These are phyloP conservation scores for Spicauda simplicius DNA, from an alignment of 2,888 invertebrate species.

Conservation along the genomic window DNA sequence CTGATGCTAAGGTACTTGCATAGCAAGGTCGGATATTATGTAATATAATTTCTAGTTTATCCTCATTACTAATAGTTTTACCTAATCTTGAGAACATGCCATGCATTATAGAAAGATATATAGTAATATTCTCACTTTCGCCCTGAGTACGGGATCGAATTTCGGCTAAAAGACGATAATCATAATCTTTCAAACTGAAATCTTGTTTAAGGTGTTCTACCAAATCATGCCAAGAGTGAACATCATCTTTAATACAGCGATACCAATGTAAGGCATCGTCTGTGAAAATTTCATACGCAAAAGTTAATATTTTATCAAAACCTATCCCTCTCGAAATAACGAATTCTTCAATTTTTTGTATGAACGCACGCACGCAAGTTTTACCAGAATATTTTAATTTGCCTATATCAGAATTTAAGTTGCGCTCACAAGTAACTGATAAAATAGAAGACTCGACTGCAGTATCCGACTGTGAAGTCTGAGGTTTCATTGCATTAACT, in stretches of 20 bases:
- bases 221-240: too few species aligned
- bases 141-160: conserved; percentile 22
- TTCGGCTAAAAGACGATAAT: conserved; percentile 12
- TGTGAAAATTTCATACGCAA: neutral
- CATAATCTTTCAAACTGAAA: neutral
- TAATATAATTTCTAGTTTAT: conserved; percentile 37
- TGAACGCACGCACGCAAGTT: neutral
- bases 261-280: too few species aligned
- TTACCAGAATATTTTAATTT: too few species aligned
- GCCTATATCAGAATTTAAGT: too few species aligned
- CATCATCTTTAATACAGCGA: too few species aligned
- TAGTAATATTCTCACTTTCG: conserved; percentile 13
- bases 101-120: conserved; percentile 27
- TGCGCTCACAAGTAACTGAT: too few species aligned
- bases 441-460: too few species aligned
- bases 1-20: conserved; percentile 36
- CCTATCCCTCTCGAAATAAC: neutral
- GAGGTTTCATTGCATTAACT: too few species aligned
- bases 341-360: conserved; percentile 9
- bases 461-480: too few species aligned
- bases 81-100: conserved; percentile 39
- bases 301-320: neutral
- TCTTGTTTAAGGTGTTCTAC: too few species aligned
- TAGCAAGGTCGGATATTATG: conserved; percentile 41
- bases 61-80: conserved; percentile 34